Conservation (phyloP, 2,888 invertebrate species). For the Machimus rusticus region DNA sequence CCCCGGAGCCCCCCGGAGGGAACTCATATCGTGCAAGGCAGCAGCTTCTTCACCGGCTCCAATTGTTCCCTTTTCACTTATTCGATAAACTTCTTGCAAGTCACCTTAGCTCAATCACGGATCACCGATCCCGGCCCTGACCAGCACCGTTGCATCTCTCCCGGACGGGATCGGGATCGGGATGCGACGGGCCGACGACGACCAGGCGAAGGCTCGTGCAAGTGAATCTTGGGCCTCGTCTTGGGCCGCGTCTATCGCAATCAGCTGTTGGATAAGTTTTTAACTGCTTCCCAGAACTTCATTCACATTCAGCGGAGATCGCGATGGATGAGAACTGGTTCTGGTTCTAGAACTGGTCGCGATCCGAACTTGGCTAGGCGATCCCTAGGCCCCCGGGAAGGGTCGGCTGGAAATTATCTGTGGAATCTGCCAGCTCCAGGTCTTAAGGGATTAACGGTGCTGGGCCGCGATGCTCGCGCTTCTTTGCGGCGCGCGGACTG, state of each 20-base stretch:
- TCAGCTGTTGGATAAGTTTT: conserved; percentile 46
- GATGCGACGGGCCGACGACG: background rate
- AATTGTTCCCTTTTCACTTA: conserved; percentile 37
- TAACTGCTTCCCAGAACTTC: conserved; percentile 46
- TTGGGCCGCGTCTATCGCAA: conserved; percentile 21
- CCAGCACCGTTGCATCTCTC: background rate
- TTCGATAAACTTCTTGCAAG: conserved; percentile 27
- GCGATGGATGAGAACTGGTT: conserved; percentile 32
- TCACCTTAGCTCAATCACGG: conserved; percentile 31
- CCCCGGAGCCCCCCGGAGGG: background rate
- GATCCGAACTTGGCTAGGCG: background rate
- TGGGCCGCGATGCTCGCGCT: conserved; percentile 6
- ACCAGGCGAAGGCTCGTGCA: background rate
- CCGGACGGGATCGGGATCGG: background rate
- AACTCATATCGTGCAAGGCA: conserved; percentile 5
- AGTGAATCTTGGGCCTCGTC: background rate
- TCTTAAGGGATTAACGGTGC: conserved; percentile 39
- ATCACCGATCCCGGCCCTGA: background rate
- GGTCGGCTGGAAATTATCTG: conserved; percentile 21
- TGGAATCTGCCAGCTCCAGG: conserved; percentile 19
- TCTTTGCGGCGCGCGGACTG: background rate
- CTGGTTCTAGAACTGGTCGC: conserved; percentile 12
- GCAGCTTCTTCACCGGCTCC: conserved; percentile 33
- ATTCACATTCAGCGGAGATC: conserved; percentile 43
- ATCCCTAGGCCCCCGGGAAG: background rate